Percentiles rank a stretch among this genome's conserved stretches.
Conservation (phyloP, 2,888 invertebrate genomes). For the Psylliodes chrysocephalus region DNA sequence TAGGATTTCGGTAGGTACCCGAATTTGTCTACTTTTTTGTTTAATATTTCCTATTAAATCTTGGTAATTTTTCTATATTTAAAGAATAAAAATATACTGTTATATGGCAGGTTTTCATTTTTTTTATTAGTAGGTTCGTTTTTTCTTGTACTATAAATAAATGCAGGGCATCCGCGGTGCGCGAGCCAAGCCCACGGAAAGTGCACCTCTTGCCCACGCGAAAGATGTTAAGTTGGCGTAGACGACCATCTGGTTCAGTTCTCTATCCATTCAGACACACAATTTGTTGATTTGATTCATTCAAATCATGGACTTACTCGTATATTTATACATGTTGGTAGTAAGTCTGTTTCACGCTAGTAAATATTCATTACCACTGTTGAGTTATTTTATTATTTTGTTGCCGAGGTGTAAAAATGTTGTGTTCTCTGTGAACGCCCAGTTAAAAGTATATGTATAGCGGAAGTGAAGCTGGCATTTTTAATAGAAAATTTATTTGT, state of each 20-base stretch:
- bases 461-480: background rate
- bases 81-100: too few relatives aligned
- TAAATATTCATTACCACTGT: conserved; percentile 33
- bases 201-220: conserved; percentile 36
- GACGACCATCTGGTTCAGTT: conserved; percentile 37
- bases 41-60: too few relatives aligned
- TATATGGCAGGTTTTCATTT: too few relatives aligned
- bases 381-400: conserved; percentile 4
- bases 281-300: conserved; percentile 39
- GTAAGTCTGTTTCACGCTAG: conserved; percentile 29
- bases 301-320: conserved; percentile 26
- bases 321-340: conserved; percentile 30
- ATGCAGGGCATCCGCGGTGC: conserved; percentile 32
- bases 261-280: conserved; percentile 36
- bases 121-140: background rate
- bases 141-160: conserved; percentile 12
- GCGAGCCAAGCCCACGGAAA: conserved; percentile 39
- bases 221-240: conserved; percentile 37
- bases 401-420: conserved; percentile 1
- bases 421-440: conserved; percentile 1
- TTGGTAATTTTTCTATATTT: too few relatives aligned
- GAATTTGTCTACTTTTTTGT: too few relatives aligned
- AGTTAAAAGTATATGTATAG: background rate
- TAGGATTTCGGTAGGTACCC: too few relatives aligned
- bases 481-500: too few relatives aligned